A percentile compares a stretch with the other conserved stretches of the same genome.
Evolutionary conservation across 2,797 vertebrate species (phyloP).

Genomic region (Sorex maritimensis): DNA sequence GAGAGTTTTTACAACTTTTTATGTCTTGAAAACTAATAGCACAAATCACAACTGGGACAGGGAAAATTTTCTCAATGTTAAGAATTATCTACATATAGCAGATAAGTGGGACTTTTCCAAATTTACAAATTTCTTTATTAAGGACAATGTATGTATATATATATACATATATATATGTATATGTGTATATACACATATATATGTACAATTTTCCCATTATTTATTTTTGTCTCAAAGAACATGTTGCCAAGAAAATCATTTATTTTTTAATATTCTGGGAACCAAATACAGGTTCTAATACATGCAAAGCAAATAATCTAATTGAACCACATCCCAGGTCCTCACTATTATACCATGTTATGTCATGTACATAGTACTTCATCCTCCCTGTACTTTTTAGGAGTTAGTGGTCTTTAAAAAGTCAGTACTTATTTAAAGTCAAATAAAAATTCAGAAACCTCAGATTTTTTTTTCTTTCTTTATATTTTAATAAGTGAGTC

Average conservation of each 20-base stretch:
- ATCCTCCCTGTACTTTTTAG: neutral
- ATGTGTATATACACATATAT: neutral
- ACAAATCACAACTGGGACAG: neutral
- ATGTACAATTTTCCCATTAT: neutral
- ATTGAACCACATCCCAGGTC: no score
- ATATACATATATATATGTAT: no score
- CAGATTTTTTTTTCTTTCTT: no score
- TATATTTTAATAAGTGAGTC: no score
- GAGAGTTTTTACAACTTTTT: neutral
- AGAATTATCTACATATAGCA: neutral
- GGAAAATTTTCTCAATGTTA: neutral
- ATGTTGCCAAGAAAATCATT: neutral
- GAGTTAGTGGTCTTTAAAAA: neutral
- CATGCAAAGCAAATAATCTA: no score
- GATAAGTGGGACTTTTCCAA: neutral
- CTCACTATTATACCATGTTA: neutral
- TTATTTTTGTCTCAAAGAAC: neutral
- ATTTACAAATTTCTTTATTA: conserved; percentile 43
- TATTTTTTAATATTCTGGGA: neutral
- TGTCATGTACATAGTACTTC: neutral
- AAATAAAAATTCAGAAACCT: neutral
- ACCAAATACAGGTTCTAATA: no score
- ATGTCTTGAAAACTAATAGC: neutral
- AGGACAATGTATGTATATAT: neutral
- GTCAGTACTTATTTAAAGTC: neutral